Base-by-base conservation (phyloP, 2,797 vertebrate species). In the Chaunax sp. region DNA sequence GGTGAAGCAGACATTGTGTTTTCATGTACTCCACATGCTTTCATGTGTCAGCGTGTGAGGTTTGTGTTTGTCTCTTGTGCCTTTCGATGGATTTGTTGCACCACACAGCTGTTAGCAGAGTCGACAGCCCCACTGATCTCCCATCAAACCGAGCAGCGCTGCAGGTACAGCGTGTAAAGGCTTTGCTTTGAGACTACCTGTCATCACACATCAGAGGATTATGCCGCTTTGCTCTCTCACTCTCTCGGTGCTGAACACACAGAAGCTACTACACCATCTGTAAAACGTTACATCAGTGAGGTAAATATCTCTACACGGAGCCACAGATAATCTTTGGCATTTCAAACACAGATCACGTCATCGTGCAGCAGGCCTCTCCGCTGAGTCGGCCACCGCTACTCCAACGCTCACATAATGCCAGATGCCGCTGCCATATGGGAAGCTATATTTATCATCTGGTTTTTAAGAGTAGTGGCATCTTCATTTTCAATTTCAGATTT, bases 131-230 rank as follows among this genome's bases (percentile, higher is more conserved):
- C 83, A 82, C 86, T 91, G 91, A 92, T 91, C 88, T 85, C 87
- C 87, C 84, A 77, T 92, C 87, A 90, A 88, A 77, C 73, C 30
- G 40, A 55, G 82, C 84, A 3, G 81, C 61, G 79, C 86, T 81
- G 86, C 91, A 93, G 91, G 92, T 92, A 87, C 75, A 50, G 60
- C 77, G 68, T 87, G 83, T 71, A 68, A 82, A 80, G 77, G 75
- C 82, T 87, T 84, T 84, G 88, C 87, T 91, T 76, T 86, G 86
- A 92, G 87, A 88, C 82, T 85, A 92, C 89, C 92, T 92, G 92
- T 92, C 88, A 90, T 81, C 85, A 35, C 85, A 53, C 81, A 85
- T 87, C 89, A 90, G 80, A 81, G 87, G 83, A 86, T 82, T 82
- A 85, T 12, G 49, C 25, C 40, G 78, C 78, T 49, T 6, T 65